These are phyloP conservation scores for Acanthornis magna DNA, from an alignment of 2,797 vertebrate species.

Conservation along the genomic window DNA sequence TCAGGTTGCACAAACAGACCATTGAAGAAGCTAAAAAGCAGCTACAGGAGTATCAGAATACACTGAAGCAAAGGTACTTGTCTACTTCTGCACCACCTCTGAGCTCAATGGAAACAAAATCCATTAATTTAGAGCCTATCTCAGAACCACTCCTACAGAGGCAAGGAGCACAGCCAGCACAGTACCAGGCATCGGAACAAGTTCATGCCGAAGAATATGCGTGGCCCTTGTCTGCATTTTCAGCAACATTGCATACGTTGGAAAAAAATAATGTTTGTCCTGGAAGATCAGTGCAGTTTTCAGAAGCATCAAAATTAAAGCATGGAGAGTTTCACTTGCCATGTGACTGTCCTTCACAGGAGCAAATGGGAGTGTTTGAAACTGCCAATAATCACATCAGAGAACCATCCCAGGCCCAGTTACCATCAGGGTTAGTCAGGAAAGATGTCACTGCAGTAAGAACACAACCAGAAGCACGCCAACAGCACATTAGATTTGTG, in stretches of 20 bases:
- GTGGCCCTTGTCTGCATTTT: accelerated
- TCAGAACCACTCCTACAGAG: background rate
- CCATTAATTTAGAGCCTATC: background rate
- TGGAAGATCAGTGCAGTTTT: background rate
- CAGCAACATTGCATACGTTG: background rate
- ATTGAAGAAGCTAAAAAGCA: slow-evolving; percentile 80
- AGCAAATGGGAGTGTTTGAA: background rate
- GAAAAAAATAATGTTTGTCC: background rate
- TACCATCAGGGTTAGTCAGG: background rate
- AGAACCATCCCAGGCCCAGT: background rate
- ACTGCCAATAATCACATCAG: background rate
- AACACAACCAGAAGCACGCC: background rate
- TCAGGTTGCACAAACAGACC: slow-evolving; percentile 82
- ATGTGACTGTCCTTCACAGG: background rate
- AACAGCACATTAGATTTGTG: background rate
- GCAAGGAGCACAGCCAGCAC: background rate
- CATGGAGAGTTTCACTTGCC: background rate
- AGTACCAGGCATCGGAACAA: background rate
- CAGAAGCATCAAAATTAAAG: background rate
- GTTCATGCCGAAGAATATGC: background rate
- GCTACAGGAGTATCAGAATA: slow-evolving; percentile 86
- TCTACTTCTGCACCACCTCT: background rate
- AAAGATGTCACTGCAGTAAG: background rate
- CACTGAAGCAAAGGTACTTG: slow-evolving; percentile 75
- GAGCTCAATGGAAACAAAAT: background rate